Conservation (phyloP, 1,140 invertebrate species). For the Zaprionus vittiger region DNA sequence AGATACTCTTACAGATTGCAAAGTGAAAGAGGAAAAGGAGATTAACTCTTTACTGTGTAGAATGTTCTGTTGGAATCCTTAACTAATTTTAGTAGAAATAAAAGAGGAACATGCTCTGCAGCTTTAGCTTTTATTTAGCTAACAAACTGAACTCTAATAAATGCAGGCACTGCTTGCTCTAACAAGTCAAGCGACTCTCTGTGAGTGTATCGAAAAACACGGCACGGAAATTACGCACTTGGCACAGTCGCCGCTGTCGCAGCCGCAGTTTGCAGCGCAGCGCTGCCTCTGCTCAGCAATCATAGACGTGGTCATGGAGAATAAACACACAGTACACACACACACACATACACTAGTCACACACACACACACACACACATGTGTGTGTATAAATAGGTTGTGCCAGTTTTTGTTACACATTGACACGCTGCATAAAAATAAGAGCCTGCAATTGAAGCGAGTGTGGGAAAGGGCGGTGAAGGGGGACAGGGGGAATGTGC, state of each 20-base stretch:
- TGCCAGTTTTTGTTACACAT: constrained; percentile 61
- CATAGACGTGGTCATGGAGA: constrained; percentile 52
- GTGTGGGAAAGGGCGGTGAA: background rate
- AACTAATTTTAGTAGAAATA: background rate
- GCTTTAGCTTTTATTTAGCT: background rate
- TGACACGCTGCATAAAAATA: constrained; percentile 75
- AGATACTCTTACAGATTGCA: background rate
- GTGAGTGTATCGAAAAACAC: constrained; percentile 22
- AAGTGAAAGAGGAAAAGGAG: background rate
- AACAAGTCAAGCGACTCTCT: no score
- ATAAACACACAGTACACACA: constrained; percentile 55
- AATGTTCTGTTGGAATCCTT: background rate
- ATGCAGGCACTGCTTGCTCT: background rate
- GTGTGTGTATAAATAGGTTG: constrained; percentile 49
- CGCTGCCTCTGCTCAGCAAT: constrained; percentile 51
- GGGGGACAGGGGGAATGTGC: background rate
- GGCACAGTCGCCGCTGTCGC: constrained; percentile 23
- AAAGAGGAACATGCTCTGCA: background rate
- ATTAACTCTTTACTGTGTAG: background rate
- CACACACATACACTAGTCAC: background rate
- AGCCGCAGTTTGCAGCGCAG: constrained; percentile 16
- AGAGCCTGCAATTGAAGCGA: constrained; percentile 46
- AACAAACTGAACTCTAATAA: background rate
- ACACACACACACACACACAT: background rate
- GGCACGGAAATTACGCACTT: constrained; percentile 63